phyloP scores from a whole-genome alignment of 2,888 invertebrate genomes.

The Sphecodes monilicornis region DNA sequence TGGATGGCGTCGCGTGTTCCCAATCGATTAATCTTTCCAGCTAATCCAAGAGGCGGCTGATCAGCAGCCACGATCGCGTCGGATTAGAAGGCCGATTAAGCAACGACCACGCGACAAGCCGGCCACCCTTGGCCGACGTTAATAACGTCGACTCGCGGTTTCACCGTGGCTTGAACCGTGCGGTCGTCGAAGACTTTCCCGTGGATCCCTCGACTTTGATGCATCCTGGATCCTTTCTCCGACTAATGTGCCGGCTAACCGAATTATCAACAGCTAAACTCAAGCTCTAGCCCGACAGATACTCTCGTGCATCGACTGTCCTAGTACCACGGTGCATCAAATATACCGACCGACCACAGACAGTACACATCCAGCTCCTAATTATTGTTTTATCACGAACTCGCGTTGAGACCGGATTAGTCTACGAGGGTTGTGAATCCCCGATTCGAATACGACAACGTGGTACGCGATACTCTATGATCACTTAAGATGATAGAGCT shows the following conservation, averaged over 20 bases:
- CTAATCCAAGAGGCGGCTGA: conserved; percentile 61
- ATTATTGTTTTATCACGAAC: too few relatives aligned
- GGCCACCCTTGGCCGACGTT: conserved; percentile 30
- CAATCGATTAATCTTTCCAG: conserved; percentile 66
- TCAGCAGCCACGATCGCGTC: conserved; percentile 56
- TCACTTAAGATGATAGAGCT: too few relatives aligned
- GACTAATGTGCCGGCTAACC: not conserved
- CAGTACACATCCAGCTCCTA: too few relatives aligned
- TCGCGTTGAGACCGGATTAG: too few relatives aligned
- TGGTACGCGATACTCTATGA: too few relatives aligned
- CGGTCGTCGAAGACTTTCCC: not conserved
- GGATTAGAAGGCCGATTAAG: conserved; percentile 66
- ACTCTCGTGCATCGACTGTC: too few relatives aligned
- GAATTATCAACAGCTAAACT: not conserved
- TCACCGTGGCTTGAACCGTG: not conserved
- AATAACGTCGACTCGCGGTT: conserved; percentile 42
- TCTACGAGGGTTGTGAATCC: too few relatives aligned
- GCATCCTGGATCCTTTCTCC: not conserved
- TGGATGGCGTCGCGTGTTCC: conserved; percentile 52
- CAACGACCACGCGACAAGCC: conserved; percentile 64
- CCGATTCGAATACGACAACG: too few relatives aligned
- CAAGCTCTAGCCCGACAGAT: not conserved
- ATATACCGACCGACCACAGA: too few relatives aligned
- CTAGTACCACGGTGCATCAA: too few relatives aligned
- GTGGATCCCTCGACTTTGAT: not conserved